Base-by-base conservation (phyloP, 1,140 invertebrate species). In the Periplaneta americana region DNA sequence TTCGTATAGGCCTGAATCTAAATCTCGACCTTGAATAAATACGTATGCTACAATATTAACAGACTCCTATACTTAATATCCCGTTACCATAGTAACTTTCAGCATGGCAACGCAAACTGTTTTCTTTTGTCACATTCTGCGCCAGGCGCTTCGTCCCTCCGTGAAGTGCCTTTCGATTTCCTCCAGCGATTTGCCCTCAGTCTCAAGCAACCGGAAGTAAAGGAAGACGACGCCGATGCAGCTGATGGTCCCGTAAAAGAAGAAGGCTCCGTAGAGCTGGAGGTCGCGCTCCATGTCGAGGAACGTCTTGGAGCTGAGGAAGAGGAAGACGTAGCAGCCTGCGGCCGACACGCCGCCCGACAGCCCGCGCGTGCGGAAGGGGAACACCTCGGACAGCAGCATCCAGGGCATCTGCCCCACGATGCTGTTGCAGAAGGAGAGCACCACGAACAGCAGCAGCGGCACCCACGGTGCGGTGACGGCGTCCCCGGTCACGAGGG, bases 361-460 rank as follows among this genome's bases (percentile, higher is more conserved):
- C 1, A 89, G 90, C 4, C 93, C 92, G 66, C 94, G 88, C 3
- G 93, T 92, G 83, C 85, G 15, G 32, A 77, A 36, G 11, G 76
- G 76, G 34, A 35, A 78, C 8, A 92, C 92, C 87, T 95, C 94
- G 31, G 93, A 94, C 36, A 94, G 93, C 3, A 96, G 88, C 74
- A 96, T 91, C 94, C 94, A 96, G 11, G 94, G 94, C 8, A 96
- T 84, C 37, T 94, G 87, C 74, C 93, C 87, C n/a, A 95, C 93
- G 0, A 93, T 93, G 3, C 91, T 87, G 83, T 95, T 93, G 33
- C 81, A 81, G 48, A 57, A 57, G 76, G 82, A 83, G 5, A 85
- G 78, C n/a, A 82, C 11, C 75, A 82, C 75, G 74, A 85, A 84
- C 10, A 83, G 48, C 32, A 79, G 74, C 15, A 84, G 78, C 0